These are phyloP conservation scores for Pyrrhosoma nymphula DNA, from an alignment of 2,888 invertebrate genomes.

Conservation along the genomic window DNA sequence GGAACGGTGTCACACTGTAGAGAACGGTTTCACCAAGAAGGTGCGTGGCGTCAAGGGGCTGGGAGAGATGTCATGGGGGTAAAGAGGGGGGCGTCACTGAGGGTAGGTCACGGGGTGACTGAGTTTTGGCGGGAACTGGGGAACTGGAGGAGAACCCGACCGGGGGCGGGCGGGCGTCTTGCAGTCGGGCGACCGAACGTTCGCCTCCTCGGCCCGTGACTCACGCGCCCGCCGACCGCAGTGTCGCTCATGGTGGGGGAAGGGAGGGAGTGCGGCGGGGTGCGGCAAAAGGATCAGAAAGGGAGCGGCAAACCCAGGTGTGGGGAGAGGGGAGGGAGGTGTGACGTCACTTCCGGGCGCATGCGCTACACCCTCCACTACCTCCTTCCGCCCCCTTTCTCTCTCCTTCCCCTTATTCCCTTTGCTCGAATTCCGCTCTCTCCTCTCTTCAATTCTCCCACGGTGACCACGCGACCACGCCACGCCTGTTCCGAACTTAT, in stretches of 20 bases:
- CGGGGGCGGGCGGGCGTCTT: background rate
- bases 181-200: background rate
- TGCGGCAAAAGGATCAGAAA: background rate
- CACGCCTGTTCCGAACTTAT: too few relatives aligned
- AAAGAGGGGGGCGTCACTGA: background rate
- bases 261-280: background rate
- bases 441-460: background rate
- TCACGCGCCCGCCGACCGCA: background rate
- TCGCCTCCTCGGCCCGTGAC: background rate
- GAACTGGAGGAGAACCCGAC: background rate
- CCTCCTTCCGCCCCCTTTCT: background rate
- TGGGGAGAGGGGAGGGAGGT: background rate
- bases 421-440: too few relatives aligned
- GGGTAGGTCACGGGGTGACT: background rate
- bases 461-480: background rate
- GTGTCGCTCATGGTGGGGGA: background rate
- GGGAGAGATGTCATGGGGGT: background rate
- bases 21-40: too few relatives aligned
- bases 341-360: slow-evolving; percentile 47
- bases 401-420: background rate
- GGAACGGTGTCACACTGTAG: too few relatives aligned
- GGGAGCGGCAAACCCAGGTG: background rate
- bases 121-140: background rate
- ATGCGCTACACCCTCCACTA: background rate
- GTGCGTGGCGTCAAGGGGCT: too few relatives aligned